Conservation (phyloP, 2,113 vertebrate genomes). For the Dicentrarchus labrax region DNA sequence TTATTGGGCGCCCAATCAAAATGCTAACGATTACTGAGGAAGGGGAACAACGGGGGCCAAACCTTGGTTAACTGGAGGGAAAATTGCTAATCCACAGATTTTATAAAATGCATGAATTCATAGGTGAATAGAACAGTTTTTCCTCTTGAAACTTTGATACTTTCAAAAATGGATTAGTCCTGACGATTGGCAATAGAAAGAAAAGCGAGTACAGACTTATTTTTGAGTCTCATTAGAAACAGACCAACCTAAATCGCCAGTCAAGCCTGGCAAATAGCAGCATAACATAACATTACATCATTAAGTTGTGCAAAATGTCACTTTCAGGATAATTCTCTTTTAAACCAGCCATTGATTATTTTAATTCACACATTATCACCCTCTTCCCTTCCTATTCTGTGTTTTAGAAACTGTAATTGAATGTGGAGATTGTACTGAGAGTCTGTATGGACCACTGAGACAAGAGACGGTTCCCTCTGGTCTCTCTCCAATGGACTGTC, state of each 20-base stretch:
- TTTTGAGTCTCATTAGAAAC: slow-evolving; percentile 8
- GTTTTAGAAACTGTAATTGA: slow-evolving; percentile 7
- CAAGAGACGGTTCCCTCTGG: slow-evolving; percentile 26
- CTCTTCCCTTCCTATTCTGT: not conserved
- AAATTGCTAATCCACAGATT: slow-evolving; percentile 15
- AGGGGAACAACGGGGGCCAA: not conserved
- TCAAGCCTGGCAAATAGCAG: slow-evolving; percentile 1
- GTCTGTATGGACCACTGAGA: not conserved
- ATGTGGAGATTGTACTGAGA: slow-evolving; percentile 16
- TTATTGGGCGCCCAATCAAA: slow-evolving; percentile 38
- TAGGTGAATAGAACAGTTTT: not conserved
- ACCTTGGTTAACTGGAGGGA: not conserved
- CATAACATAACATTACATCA: too few relatives aligned
- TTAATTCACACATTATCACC: not conserved
- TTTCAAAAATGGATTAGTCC: slow-evolving; percentile 20
- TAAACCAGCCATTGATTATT: slow-evolving; percentile 28
- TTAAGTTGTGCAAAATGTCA: slow-evolving; percentile 12
- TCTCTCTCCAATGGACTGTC: slow-evolving; percentile 33
- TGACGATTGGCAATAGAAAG: slow-evolving; percentile 18
- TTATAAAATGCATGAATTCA: not conserved
- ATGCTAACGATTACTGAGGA: slow-evolving; percentile 20
- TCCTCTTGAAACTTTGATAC: not conserved
- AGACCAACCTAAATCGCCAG: not conserved
- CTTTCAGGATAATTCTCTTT: slow-evolving; percentile 22
- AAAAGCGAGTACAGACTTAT: not conserved